Evolutionary conservation across 2,113 vertebrate genomes (phyloP), one percentile per base, ranked within the genome.

Genomic region (Apus apus): DNA sequence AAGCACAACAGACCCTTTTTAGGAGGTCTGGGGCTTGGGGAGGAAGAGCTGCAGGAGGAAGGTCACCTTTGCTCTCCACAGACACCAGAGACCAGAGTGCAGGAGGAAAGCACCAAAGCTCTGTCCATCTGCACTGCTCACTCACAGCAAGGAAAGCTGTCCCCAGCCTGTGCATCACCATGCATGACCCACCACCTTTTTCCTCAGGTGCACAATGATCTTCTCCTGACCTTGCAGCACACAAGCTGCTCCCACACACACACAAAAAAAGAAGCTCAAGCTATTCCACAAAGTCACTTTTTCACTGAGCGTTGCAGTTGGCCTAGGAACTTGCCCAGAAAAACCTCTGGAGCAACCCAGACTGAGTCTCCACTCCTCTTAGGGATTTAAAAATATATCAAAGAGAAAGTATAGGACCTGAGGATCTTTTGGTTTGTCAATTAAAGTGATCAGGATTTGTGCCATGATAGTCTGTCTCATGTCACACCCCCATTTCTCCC

Each of bases 211-310:
- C 45, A 21, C 77, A 72, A 38, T 0, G 66, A 82, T 34, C 87
- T 94, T 95, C 66, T 46, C 54, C 82, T 48, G 74, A 30, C 92
- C 87, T 94, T 90, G 78, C 45, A 3, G 81, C n/a, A 25, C 85
- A 27, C 93, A 85, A 91, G 74, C 93, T 93, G 77, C 53, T 78
- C 85, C 74, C 32, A 6, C 20, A 6, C 8, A 48, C 7, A 48
- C 6, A 48, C 16, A 48, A 8, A 48, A 17, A 46, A 17, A 43
- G 40, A 14, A 43, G 40, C 46, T 66, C 13, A 3, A 18, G 16
- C 57, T 32, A 2, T 15, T 78, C 56, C 82, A 16, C 60, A 30
- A 9, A 40, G 11, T 27, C 78, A 13, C 36, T 73, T 40, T 7
- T 32, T 60, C 26, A 5, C 25, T 0, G 2, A 57, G 38, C 6